Evolutionary conservation across 2,888 invertebrate genomes (phyloP), one percentile per base, ranked within the genome.

Genomic region (Rhamnusium bicolor): DNA sequence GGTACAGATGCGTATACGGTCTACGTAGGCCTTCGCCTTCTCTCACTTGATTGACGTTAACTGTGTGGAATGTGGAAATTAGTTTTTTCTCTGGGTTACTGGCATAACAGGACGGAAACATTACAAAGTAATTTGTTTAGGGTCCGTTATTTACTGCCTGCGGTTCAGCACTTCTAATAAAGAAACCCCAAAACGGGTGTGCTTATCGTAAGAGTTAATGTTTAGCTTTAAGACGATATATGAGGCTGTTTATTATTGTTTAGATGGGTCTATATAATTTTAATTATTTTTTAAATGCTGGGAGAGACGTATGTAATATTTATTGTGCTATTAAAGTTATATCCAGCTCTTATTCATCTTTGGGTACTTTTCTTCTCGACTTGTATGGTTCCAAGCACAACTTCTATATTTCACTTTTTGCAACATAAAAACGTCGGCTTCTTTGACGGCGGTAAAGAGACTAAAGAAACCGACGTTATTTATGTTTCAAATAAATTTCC

Each of bases 91-190:
- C 27, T 65, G 60, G 69, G 71, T 70, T 51, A 69, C 56, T 46
- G 66, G 75, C 47, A 40, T 54, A 69, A 56, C 47, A 65, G 71
- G 54, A 65, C 46, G 61, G 46, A 19, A 74, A 63, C 49, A 69
- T 70, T 69, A 71, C 70, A 54, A 60, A 53, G 71, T 71, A 71
- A 71, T 74, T 74, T 72, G 71, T 71, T 66, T 61, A 51, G 63
- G 68, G 54, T 54, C 40, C 24, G 53, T 72, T 69, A 74, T 69
- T 72, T 60, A 65, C 53, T 69, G 72, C 72, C 54, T 40, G 53
- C 60, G 56, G 68, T 51, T 56, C 21, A 47, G 54, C 62, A 62
- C 24, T 69, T 21, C 49, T 27, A 46, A 47, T 46, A 66, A 66
- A 24, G 47, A 40, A 49, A 14, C 66, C 24, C 60, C 32, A 51